Evolutionary conservation across 2,797 vertebrate genomes (phyloP).

Genomic region (Spheniscus humboldti): DNA sequence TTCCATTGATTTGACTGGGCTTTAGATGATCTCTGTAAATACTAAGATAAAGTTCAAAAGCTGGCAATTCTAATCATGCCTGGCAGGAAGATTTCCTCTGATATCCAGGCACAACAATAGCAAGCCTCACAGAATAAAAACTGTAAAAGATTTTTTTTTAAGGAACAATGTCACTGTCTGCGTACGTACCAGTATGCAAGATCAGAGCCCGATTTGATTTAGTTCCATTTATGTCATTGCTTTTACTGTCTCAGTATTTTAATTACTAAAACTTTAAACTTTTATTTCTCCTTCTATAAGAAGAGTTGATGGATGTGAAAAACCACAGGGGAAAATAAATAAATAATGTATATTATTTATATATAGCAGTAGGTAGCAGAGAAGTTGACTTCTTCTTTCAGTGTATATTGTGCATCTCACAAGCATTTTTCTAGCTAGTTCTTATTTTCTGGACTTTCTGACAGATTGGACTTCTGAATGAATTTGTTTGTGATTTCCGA

Average conservation of each 20-base stretch:
- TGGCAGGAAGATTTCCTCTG: not conserved
- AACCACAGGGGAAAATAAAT: not conserved
- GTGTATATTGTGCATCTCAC: constrained; percentile 45
- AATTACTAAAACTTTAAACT: not conserved
- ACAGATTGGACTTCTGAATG: constrained; percentile 54
- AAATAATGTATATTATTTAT: not conserved
- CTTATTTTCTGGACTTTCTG: constrained; percentile 32
- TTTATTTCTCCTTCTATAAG: not conserved
- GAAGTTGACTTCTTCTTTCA: not conserved
- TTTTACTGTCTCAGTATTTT: not conserved
- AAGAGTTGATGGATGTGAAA: not conserved
- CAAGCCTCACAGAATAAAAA: not conserved
- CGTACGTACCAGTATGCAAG: accelerated
- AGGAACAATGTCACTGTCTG: not conserved
- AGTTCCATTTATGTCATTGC: not conserved
- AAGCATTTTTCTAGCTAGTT: constrained; percentile 60
- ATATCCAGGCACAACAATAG: not conserved
- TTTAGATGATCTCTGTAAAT: constrained; percentile 2
- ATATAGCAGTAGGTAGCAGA: not conserved
- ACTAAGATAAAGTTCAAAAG: not conserved
- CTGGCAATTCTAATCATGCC: not conserved
- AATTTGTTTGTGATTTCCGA: constrained; percentile 68
- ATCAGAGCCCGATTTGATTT: not conserved
- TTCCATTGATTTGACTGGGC: not conserved
- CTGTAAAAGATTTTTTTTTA: not conserved